These are phyloP conservation scores for Odocoileus virginianus DNA, from an alignment of 2,113 vertebrate genomes.

Conservation along the genomic window DNA sequence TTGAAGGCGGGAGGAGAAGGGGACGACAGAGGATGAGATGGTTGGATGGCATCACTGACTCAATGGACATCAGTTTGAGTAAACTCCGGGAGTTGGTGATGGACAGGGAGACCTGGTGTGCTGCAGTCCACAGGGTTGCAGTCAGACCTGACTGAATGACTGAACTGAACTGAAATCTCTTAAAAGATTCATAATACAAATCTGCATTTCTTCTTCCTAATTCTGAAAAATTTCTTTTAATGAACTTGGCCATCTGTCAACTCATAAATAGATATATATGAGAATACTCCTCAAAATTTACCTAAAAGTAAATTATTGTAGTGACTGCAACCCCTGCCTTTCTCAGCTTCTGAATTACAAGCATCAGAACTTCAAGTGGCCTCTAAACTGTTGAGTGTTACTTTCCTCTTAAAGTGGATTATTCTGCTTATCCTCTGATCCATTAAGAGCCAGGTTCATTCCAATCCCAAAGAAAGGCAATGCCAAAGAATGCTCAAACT, in stretches of 20 bases:
- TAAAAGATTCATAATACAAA: background rate
- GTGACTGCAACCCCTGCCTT: background rate
- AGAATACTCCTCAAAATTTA: background rate
- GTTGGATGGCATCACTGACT: background rate
- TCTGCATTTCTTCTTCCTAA: background rate
- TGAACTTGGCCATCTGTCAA: background rate
- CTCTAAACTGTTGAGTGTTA: background rate
- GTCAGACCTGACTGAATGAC: rapidly evolving
- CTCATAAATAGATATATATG: background rate
- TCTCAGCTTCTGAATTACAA: background rate
- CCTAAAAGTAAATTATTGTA: background rate
- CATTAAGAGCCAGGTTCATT: background rate
- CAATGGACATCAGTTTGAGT: background rate
- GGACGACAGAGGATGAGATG: background rate
- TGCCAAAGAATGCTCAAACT: too few relatives aligned
- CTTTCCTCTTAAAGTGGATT: background rate
- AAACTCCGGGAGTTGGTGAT: background rate
- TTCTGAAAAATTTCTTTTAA: background rate
- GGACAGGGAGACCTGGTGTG: background rate
- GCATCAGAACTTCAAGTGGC: background rate
- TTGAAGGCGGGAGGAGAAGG: background rate
- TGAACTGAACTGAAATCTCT: background rate
- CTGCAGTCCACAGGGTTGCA: background rate
- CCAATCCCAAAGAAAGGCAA: too few relatives aligned
- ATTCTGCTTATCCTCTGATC: conserved; percentile 17